Evolutionary conservation across 2,797 vertebrate genomes (phyloP), one percentile per base, ranked within the genome.

Genomic region (Pipistrellus kuhlii): DNA sequence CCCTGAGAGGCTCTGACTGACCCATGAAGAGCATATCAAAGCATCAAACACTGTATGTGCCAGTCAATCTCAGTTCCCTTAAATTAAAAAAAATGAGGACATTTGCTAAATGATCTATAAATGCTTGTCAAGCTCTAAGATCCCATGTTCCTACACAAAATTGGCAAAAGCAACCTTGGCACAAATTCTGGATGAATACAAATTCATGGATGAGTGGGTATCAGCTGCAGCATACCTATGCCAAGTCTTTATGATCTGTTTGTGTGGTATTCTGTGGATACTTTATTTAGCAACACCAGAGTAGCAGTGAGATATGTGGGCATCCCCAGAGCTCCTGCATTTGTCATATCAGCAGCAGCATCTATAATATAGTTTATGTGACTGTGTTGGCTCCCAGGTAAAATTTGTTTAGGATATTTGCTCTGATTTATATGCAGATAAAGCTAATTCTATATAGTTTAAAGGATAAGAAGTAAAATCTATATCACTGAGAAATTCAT

Each of bases 51-150:
- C 30, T 72, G 25, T 35, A 2, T 69, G 17, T 75, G 62, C 41
- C 25, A 2, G 53, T 62, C 71, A 85, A 57, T 53, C 32, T 53
- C 20, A 68, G 5, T 72, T 78, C 55, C 46, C 38, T 72, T 41
- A 32, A 64, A 89, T 71, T 85, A 48, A 93, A 81, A 62, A 81
- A 66, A 81, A 66, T 48, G 38, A 85, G 21, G 35, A 68, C 18
- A 57, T 88, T 86, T 55, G 41, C 66, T 86, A 73, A 90, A 85
- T 89, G 41, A 89, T 57, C 38, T 83, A 3, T 59, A 69, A n/a
- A 27, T 71, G 44, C 7, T 83, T 85, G 4, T 90, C 51, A 83
- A 77, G 10, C 30, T 81, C 55, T 35, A 32, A 69, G n/a, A 75
- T 72, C n/a, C 53, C 15, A 25, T 59, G 35, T 46, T 78, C 41